Base-by-base conservation (phyloP, 2,888 invertebrate genomes). In the Ectemnius lituratus region DNA sequence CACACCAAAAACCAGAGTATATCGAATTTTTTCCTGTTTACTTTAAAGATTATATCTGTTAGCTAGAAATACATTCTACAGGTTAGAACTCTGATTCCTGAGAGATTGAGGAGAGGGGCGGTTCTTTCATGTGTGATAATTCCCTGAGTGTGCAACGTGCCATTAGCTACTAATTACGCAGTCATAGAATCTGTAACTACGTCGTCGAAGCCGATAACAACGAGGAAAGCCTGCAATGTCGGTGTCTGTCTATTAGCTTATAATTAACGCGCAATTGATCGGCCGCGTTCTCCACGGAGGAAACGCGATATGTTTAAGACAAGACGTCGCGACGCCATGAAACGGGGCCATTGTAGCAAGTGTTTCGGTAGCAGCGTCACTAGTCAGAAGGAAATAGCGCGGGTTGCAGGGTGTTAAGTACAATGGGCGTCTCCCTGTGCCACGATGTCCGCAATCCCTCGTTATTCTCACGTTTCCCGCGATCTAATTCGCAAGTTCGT, bases 381-480 rank as follows among this genome's bases (percentile, higher is more conserved):
- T 14, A 14, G 52, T 16, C 14, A 14, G 52, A 52, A 52, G 52
- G 52, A 52, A 16, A 16, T 5, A 16, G 16, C 16, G 37, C 37
- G 37, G 23, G 23, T 3, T 23, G 0, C 23, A 23, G 3, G 23
- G 37, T 37, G 37, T 37, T 37, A 37, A 37, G 37, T 6, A 37
- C 37, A 37, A 37, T 37, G 13, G 58, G 58, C 8, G n/a, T 58
- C 27, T 58, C 58, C 58, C 27, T 58, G 20, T 20, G 23, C 16
- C 58, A 58, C 20, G 27, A 47, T 57, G n/a, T n/a, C 23, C 52
- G 58, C 63, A 49, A 62, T 52, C 16, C 14, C 67, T 74, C 69
- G 63, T 75, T 75, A 69, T 63, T 63, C 67, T 73, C 61, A 49
- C 59, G 28, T 70, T 70, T 67, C 37, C 46, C 47, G 18, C 52